Evolutionary conservation across 2,888 invertebrate genomes (phyloP).

Genomic region (Agapetus fuscipes): DNA sequence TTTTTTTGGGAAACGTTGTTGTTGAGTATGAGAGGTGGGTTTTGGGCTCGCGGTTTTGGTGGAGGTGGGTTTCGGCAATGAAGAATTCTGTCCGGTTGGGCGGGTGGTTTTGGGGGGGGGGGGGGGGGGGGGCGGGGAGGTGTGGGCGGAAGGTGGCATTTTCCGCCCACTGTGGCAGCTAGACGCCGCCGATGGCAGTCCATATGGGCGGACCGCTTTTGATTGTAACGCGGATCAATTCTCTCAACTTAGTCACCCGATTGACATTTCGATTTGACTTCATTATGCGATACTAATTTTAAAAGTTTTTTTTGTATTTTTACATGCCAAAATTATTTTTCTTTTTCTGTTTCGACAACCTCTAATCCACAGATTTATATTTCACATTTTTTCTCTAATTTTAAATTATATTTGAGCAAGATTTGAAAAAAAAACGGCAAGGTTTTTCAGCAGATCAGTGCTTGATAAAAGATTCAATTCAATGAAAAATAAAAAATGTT

Average conservation of each 20-base stretch:
- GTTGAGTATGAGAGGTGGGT: background rate
- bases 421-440: too few relatives aligned
- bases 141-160: background rate
- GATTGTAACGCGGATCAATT: conserved; percentile 5
- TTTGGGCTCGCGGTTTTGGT: background rate
- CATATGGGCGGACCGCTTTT: conserved; percentile 14
- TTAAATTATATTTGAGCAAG: too few relatives aligned
- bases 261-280: conserved; percentile 5
- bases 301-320: too few relatives aligned
- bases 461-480: too few relatives aligned
- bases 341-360: too few relatives aligned
- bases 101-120: background rate
- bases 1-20: background rate
- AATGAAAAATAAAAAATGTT: too few relatives aligned
- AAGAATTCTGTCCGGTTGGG: background rate
- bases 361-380: too few relatives aligned
- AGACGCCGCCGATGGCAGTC: conserved; percentile 2
- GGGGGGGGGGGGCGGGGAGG: conserved; percentile 4
- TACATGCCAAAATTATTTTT: too few relatives aligned
- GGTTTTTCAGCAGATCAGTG: too few relatives aligned
- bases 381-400: too few relatives aligned
- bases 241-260: conserved; percentile 7
- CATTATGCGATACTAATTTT: too few relatives aligned
- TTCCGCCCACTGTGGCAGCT: conserved; percentile 9
- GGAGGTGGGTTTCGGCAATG: background rate